Evolutionary conservation across 2,113 vertebrate genomes (phyloP).

Genomic region (Gnathonemus longibarbis): DNA sequence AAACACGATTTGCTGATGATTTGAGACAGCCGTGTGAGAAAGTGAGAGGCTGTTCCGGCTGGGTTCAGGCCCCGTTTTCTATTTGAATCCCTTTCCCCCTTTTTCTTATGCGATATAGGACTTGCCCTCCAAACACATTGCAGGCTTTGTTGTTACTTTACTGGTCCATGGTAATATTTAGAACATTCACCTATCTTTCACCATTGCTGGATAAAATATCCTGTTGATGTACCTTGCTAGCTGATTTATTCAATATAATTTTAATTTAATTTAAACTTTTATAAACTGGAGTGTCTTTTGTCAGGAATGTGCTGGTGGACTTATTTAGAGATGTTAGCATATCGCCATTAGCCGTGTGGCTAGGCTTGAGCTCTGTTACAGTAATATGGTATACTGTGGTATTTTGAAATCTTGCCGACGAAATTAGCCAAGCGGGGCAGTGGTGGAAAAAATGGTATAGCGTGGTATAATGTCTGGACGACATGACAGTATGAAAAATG

Average conservation of each 20-base stretch:
- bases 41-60: neutral
- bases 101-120: neutral
- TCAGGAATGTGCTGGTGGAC: neutral
- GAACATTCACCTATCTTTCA: neutral
- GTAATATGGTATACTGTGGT: neutral
- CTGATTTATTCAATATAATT: neutral
- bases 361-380: neutral
- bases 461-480: neutral
- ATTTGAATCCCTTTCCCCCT: neutral
- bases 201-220: neutral
- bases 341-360: neutral
- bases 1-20: neutral
- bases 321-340: neutral
- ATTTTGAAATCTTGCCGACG: neutral
- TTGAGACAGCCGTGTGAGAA: neutral
- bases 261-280: neutral
- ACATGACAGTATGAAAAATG: neutral
- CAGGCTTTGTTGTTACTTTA: neutral
- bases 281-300: neutral
- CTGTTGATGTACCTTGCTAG: neutral
- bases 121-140: neutral
- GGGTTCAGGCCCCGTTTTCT: neutral
- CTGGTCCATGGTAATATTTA: neutral
- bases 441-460: neutral
- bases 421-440: neutral